Conservation (phyloP, 2,888 invertebrate genomes). For the Horisme vitalbata region DNA sequence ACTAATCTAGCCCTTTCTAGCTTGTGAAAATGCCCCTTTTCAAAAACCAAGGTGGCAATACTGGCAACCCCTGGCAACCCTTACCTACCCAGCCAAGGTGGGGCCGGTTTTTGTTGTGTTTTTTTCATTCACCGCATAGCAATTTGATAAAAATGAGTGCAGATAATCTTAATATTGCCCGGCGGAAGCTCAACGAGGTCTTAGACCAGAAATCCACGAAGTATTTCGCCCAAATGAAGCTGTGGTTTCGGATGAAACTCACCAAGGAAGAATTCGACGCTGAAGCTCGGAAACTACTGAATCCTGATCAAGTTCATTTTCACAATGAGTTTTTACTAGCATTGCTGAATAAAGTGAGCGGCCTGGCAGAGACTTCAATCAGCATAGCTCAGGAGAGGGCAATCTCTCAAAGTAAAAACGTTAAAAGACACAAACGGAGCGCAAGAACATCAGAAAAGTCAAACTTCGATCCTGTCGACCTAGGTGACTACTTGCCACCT, state of each 20-base stretch:
- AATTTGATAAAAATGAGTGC: constrained; percentile 60
- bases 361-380: constrained; percentile 70
- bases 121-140: too few species aligned
- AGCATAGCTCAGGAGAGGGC: constrained; percentile 71
- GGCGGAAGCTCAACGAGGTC: constrained; percentile 84
- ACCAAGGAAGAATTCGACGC: constrained; percentile 93
- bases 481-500: constrained; percentile 82
- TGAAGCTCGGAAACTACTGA: constrained; percentile 89
- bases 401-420: constrained; percentile 67
- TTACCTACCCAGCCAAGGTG: too few species aligned
- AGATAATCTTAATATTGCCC: constrained; percentile 80
- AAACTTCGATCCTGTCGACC: constrained; percentile 84
- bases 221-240: constrained; percentile 88
- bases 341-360: constrained; percentile 88
- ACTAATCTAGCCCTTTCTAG: too few species aligned
- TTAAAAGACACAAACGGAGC: constrained; percentile 77
- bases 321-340: constrained; percentile 94
- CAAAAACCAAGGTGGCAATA: too few species aligned
- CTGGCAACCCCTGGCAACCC: too few species aligned
- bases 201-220: constrained; percentile 87
- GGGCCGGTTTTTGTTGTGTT: too few species aligned
- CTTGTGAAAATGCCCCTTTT: too few species aligned
- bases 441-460: constrained; percentile 82
- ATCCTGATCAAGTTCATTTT: constrained; percentile 88
- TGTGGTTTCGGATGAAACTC: constrained; percentile 89